Evolutionary conservation across 2,113 vertebrate species (phyloP).

Genomic region (Cacatua alba): DNA sequence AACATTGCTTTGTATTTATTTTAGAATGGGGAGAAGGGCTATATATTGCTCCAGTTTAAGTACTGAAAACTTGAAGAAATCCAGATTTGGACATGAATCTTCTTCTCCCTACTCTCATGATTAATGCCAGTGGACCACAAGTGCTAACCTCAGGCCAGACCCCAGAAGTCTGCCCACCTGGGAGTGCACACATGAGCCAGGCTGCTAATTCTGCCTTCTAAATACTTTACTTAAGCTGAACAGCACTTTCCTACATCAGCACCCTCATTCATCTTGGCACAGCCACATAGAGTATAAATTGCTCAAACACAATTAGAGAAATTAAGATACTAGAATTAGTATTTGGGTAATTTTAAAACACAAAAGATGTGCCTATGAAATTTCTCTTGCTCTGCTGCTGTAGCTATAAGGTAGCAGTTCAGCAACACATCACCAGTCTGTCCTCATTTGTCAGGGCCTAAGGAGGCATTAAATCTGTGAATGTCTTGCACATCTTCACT

Average conservation of each 20-base stretch:
- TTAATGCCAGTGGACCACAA: background rate
- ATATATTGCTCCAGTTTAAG: background rate
- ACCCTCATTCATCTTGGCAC: background rate
- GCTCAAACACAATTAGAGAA: background rate
- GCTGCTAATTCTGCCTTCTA: background rate
- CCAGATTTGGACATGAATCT: background rate
- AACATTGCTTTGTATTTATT: slow-evolving; percentile 59
- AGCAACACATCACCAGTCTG: background rate
- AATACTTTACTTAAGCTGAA: background rate
- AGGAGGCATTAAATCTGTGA: background rate
- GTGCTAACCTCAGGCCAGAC: background rate
- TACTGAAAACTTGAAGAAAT: background rate
- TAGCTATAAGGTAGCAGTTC: background rate
- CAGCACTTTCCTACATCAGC: background rate
- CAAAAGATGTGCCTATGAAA: background rate
- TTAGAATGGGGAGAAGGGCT: background rate
- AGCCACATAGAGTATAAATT: background rate
- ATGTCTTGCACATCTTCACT: background rate
- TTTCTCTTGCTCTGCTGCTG: background rate
- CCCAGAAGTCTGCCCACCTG: background rate
- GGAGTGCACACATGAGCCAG: rapidly evolving
- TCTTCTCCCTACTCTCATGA: background rate
- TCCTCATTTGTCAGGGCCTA: background rate
- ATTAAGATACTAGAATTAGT: background rate
- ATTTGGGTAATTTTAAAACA: background rate